Evolutionary conservation across 2,888 invertebrate species (phyloP), one percentile per base, ranked within the genome.

Genomic region (Lasioglossum malachurum): DNA sequence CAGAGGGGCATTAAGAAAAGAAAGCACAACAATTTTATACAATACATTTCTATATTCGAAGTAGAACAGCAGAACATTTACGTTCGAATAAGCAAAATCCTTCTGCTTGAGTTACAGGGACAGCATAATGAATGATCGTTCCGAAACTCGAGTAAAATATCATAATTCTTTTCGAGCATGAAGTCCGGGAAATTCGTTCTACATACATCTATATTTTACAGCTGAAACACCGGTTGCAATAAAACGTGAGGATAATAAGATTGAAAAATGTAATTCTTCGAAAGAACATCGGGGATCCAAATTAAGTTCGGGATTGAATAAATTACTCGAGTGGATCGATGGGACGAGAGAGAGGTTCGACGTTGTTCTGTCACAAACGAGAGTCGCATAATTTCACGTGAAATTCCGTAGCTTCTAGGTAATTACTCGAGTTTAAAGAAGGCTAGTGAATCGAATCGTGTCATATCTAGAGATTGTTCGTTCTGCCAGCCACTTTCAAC

Each of bases 361-460:
- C 46, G 41, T 75, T 10, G 60, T 53, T 57, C 71, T 27, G 60
- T 41, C 60, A 35, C 67, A 84, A 57, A 81, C 75, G 57, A 10
- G 83, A 75, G n/a, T 71, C 75, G 46, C 49, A 60, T 83, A 69
- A 83, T 83, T 83, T 44, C 44, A n/a, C 19, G 53, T 14, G 4
- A n/a, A 53, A 84, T 57, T 38, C 19, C 53, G 14, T 27, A 44
- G 31, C 38, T 53, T 31, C 12, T 27, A 1, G 27, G 73, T 83
- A 84, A 84, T 84, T 83, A 77, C 44, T 53, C 10, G 14, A 12
- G n/a, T 41, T 35, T 16, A 57, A 57, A 46, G 46, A 38, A 31
- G 79, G 38, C 35, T 10, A 41, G 72, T 72, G 84, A 78, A 78
- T 82, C 74, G 82, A 78, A 67, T 78, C 53, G 60, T 69, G 64